A percentile compares a stretch with the other conserved stretches of the same genome.
Evolutionary conservation across 2,113 vertebrate genomes (phyloP).

Genomic region (Leptocoma aspasia): DNA sequence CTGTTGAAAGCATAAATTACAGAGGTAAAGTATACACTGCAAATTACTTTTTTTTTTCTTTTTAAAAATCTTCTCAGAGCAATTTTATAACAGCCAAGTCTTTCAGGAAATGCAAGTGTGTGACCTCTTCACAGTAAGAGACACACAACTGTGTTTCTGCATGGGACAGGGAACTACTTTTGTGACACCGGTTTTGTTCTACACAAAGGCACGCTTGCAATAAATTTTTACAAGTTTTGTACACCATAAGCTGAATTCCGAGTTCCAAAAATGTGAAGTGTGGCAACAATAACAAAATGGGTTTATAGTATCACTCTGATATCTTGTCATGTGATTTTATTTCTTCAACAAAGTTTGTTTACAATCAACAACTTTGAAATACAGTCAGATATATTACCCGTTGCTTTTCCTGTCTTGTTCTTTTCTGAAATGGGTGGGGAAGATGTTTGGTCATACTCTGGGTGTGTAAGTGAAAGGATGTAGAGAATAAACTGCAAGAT

Average conservation of each 20-base stretch:
- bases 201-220: constrained; percentile 61
- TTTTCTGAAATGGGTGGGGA: neutral
- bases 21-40: neutral
- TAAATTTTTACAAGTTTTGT: constrained; percentile 67
- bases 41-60: neutral
- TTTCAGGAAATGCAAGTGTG: constrained; percentile 22
- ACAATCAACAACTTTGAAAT: constrained; percentile 66
- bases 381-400: constrained; percentile 36
- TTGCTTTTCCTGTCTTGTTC: neutral
- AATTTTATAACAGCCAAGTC: constrained; percentile 46
- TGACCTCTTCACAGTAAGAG: neutral
- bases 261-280: constrained; percentile 59
- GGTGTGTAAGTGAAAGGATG: neutral
- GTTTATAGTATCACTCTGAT: constrained; percentile 61
- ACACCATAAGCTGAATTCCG: constrained; percentile 54
- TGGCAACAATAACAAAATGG: constrained; percentile 55
- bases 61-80: neutral
- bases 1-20: neutral
- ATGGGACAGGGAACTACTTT: constrained; percentile 51
- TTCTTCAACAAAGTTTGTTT: constrained; percentile 65
- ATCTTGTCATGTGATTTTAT: constrained; percentile 63
- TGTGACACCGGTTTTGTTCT: constrained; percentile 53
- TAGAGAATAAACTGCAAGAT: neutral
- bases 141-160: constrained; percentile 36
- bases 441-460: neutral